A percentile compares a stretch with the other conserved stretches of the same genome.
Conservation (phyloP, 2,113 vertebrate species). For the Charadrius vociferus region DNA sequence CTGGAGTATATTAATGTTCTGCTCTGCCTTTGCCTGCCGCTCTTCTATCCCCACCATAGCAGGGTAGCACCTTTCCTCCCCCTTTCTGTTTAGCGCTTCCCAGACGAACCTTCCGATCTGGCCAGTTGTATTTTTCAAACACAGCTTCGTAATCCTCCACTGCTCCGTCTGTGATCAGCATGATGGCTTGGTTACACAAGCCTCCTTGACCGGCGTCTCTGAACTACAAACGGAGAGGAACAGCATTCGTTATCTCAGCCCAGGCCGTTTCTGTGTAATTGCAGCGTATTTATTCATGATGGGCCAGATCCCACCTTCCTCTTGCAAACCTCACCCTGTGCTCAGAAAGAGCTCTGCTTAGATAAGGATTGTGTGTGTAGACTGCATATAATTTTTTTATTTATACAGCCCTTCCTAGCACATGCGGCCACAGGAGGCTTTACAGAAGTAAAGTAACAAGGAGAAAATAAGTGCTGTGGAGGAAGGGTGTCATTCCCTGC, state of each 20-base stretch:
- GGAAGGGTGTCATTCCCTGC: background rate
- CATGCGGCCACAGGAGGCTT: background rate
- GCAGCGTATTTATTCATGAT: background rate
- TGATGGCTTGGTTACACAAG: slow-evolving; percentile 95
- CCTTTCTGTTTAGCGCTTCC: background rate
- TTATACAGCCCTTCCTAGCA: background rate
- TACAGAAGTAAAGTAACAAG: background rate
- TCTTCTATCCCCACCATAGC: background rate
- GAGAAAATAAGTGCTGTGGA: background rate
- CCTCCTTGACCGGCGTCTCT: slow-evolving; percentile 83
- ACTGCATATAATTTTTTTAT: background rate
- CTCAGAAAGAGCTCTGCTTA: background rate
- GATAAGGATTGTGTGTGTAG: background rate
- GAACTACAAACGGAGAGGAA: slow-evolving; percentile 68
- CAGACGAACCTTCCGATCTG: slow-evolving; percentile 85
- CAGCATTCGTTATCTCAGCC: background rate
- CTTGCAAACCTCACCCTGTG: background rate
- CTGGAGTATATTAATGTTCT: background rate
- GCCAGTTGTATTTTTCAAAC: slow-evolving; percentile 94
- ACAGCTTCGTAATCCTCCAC: slow-evolving; percentile 92
- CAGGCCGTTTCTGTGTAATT: background rate
- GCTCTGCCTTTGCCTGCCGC: background rate
- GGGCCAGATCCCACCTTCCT: background rate
- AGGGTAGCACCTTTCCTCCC: background rate
- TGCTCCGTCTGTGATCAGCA: slow-evolving; percentile 94